Conservation (phyloP, 2,113 vertebrate genomes). For the Planiliza haematocheilus region DNA sequence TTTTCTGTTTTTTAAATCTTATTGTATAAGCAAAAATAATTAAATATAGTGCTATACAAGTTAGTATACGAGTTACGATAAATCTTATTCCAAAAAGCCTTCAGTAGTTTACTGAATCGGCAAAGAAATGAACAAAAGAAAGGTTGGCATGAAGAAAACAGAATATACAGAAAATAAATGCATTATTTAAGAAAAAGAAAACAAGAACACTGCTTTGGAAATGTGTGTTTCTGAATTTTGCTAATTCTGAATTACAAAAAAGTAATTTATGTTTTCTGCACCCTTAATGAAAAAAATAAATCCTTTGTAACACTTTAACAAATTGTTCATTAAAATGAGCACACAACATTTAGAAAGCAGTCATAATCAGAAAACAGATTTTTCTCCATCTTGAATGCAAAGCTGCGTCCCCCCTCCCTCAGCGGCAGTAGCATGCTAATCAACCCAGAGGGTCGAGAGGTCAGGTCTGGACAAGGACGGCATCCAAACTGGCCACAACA, state of each 20-base stretch:
- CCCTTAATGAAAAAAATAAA: not conserved
- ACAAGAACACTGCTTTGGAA: not conserved
- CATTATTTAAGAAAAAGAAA: not conserved
- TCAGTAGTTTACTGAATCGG: not conserved
- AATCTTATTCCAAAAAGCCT: not conserved
- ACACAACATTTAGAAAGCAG: slow-evolving; percentile 3
- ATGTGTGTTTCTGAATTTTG: not conserved
- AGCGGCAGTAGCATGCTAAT: slow-evolving; percentile 67
- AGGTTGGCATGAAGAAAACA: not conserved
- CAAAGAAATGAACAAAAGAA: not conserved
- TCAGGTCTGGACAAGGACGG: slow-evolving; percentile 74
- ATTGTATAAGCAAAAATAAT: no score
- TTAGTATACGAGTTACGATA: not conserved
- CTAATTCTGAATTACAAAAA: no score
- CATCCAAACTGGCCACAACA: slow-evolving; percentile 72
- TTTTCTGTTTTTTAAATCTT: no score
- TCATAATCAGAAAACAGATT: slow-evolving; percentile 9
- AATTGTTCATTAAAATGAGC: not conserved
- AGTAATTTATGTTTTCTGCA: no score
- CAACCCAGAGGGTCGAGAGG: slow-evolving; percentile 70
- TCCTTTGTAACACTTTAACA: not conserved
- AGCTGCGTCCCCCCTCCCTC: slow-evolving; percentile 46
- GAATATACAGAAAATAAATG: not conserved
- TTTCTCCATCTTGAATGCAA: slow-evolving; percentile 20
- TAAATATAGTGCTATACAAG: no score